phyloP scores from a whole-genome alignment of 2,113 vertebrate genomes.

The Boleophthalmus pectinirostris region DNA sequence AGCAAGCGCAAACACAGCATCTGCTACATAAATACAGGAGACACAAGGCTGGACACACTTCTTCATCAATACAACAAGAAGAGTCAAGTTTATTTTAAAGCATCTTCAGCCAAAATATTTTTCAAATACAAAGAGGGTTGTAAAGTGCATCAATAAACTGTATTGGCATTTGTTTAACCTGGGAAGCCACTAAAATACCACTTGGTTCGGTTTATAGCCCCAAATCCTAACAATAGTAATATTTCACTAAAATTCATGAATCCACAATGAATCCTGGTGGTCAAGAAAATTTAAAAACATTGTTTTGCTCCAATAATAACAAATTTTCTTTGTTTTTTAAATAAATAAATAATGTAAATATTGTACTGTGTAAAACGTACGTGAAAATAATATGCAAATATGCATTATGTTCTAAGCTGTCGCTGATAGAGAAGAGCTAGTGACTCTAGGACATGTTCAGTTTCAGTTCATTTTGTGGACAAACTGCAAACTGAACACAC shows the following conservation, averaged over 20 bases:
- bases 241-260: background rate
- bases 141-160: background rate
- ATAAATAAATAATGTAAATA: too few species aligned
- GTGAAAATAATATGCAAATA: too few species aligned
- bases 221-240: background rate
- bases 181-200: background rate
- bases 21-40: slow-evolving; percentile 26
- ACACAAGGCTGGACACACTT: slow-evolving; percentile 14
- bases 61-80: slow-evolving; percentile 3
- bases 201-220: background rate
- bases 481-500: too few species aligned
- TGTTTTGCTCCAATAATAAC: too few species aligned
- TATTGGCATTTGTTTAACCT: background rate
- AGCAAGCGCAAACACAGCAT: slow-evolving; percentile 35
- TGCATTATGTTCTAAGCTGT: too few species aligned
- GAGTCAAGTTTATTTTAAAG: background rate
- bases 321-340: too few species aligned
- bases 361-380: too few species aligned
- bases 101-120: background rate
- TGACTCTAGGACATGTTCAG: too few species aligned
- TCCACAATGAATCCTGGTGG: background rate
- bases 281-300: too few species aligned
- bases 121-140: background rate
- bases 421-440: too few species aligned
- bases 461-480: too few species aligned